Base-by-base conservation (phyloP, 1,140 invertebrate species). In the Rhagoletis pomonella region DNA sequence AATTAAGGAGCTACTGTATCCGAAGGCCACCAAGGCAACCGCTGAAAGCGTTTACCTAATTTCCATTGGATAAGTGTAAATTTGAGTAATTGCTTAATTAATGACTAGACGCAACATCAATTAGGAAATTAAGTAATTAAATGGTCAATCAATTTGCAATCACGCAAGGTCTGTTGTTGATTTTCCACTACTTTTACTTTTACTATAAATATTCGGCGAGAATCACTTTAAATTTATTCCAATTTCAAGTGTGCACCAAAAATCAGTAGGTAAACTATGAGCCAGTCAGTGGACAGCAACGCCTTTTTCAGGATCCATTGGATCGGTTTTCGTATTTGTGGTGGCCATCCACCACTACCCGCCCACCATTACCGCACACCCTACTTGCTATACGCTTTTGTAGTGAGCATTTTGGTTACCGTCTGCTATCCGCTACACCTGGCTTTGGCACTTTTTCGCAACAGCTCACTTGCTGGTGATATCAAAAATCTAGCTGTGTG, bases 341-440 rank as follows among this genome's bases (percentile, higher is more conserved):
- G 73, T 55, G 73, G 73, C 73, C 7, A 55, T 6, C 42, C 44
- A 17, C 29, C 29, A 29, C 29, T 29, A 29, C 2, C 47, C 44
- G 47, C 42, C 12, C 4, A 29, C 9, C 44, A 81, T 19, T 55
- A 81, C 17, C 73, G 73, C n/a, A 14, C 55, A 2, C 5, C 50
- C 14, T 60, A 85, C 29, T 85, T 62, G 4, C 2, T 60, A 6
- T 85, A 85, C 84, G 84, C 58, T 2, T 39, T 90, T 0, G 0
- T 89, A 19, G 6, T 89, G 1, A 88, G 90, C 29, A 6, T 90
- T 2, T 1, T 90, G 6, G 69, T 91, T 9, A 91, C 90, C 4
- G 1, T 90, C 4, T 87, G 73, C 19, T 90, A 89, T 89, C 91
- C 91, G 4, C 3, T 91, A 0, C 91, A 92, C 42, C 58, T 92